Evolutionary conservation across 2,797 vertebrate genomes (phyloP).

Genomic region (Coregonus sp.): DNA sequence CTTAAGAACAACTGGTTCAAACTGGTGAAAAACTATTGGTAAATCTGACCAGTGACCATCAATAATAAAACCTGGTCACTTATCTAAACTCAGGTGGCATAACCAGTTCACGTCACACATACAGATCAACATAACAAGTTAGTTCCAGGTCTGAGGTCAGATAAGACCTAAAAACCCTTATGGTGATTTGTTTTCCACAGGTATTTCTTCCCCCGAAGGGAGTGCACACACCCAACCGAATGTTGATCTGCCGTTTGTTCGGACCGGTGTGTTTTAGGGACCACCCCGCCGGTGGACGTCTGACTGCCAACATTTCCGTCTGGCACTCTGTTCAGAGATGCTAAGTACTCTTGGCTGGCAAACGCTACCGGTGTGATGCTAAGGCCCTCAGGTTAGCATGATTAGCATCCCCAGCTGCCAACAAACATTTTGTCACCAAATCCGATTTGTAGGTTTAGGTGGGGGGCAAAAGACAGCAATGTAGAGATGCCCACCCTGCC

Average conservation of each 20-base stretch:
- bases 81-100: neutral
- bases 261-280: no score
- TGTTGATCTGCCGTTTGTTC: no score
- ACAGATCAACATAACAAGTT: neutral
- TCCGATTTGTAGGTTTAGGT: neutral
- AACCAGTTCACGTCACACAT: neutral
- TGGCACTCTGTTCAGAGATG: no score
- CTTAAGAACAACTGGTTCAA: no score
- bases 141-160: neutral
- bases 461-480: neutral
- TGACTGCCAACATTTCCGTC: no score
- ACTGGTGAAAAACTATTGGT: no score
- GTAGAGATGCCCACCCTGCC: neutral
- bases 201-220: no score
- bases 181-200: neutral
- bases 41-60: neutral
- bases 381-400: neutral
- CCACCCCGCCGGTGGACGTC: no score
- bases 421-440: neutral
- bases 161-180: neutral
- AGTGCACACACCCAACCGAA: no score
- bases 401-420: neutral
- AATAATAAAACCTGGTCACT: neutral
- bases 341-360: no score
- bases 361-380: no score